phyloP scores from a whole-genome alignment of 2,113 vertebrate species.

The Shinisaurus crocodilurus region DNA sequence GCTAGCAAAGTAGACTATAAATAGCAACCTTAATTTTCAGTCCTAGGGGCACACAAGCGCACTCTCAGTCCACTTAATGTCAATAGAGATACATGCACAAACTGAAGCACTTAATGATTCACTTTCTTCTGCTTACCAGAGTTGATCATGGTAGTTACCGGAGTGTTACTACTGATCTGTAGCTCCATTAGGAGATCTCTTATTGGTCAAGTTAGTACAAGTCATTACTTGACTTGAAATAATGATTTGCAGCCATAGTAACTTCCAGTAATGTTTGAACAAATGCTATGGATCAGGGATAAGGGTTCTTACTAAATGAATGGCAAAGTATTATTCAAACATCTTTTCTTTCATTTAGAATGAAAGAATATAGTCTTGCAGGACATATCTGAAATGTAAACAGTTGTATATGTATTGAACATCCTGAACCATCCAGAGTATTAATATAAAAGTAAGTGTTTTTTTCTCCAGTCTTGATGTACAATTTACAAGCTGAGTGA shows the following conservation, averaged over 20 bases:
- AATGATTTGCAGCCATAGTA: slow-evolving; percentile 29
- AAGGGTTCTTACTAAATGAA: slow-evolving; percentile 1
- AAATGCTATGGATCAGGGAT: not conserved
- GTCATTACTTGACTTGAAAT: slow-evolving; percentile 20
- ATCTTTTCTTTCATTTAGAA: not conserved
- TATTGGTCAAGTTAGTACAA: slow-evolving; percentile 33
- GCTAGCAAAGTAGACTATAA: not conserved
- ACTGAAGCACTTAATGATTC: not conserved
- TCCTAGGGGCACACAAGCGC: not conserved
- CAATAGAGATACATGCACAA: not conserved
- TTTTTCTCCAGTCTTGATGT: not conserved
- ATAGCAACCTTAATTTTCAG: not conserved
- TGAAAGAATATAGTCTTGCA: not conserved
- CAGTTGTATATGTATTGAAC: not conserved
- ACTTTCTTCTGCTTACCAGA: slow-evolving; percentile 26
- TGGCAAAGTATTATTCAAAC: not conserved
- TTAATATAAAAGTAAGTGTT: not conserved
- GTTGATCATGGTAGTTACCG: slow-evolving; percentile 17
- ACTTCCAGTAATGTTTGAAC: slow-evolving; percentile 13
- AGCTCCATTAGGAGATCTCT: not conserved
- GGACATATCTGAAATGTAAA: not conserved
- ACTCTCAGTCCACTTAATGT: not conserved
- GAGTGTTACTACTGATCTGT: slow-evolving; percentile 1
- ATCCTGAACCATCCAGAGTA: not conserved
- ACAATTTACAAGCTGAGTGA: slow-evolving; percentile 12